Percentiles rank a stretch among this genome's conserved stretches.
phyloP scores from a whole-genome alignment of 2,113 vertebrate species.

The Boleophthalmus pectinirostris region DNA sequence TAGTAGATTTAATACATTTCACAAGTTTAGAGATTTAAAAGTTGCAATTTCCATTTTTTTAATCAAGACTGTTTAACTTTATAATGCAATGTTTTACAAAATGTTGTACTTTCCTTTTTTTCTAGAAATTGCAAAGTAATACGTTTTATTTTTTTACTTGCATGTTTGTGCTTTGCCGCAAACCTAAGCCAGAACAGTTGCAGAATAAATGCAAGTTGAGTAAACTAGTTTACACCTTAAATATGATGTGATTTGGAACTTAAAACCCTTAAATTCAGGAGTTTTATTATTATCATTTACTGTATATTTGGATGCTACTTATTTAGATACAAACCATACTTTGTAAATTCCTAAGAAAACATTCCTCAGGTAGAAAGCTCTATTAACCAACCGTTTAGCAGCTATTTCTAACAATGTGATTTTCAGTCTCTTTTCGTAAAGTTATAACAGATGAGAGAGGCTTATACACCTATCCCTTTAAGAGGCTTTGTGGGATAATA shows the following conservation, averaged over 20 bases:
- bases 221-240: neutral
- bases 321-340: constrained; percentile 14
- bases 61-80: neutral
- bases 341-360: constrained; percentile 18
- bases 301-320: neutral
- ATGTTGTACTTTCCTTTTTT: neutral
- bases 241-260: neutral
- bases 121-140: too few species aligned
- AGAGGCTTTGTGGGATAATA: constrained; percentile 49
- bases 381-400: constrained; percentile 19
- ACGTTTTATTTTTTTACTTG: neutral
- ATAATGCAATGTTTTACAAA: neutral
- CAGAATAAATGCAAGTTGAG: neutral
- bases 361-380: constrained; percentile 50
- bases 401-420: neutral
- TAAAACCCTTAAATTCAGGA: too few species aligned
- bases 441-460: constrained; percentile 21
- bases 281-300: too few species aligned
- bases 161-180: neutral
- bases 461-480: constrained; percentile 51
- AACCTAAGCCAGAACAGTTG: neutral
- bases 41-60: neutral
- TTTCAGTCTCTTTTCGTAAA: constrained; percentile 10
- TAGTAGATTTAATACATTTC: too few species aligned
- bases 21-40: neutral